phyloP scores from a whole-genome alignment of 2,797 vertebrate species.

The Alcedo atthis region DNA sequence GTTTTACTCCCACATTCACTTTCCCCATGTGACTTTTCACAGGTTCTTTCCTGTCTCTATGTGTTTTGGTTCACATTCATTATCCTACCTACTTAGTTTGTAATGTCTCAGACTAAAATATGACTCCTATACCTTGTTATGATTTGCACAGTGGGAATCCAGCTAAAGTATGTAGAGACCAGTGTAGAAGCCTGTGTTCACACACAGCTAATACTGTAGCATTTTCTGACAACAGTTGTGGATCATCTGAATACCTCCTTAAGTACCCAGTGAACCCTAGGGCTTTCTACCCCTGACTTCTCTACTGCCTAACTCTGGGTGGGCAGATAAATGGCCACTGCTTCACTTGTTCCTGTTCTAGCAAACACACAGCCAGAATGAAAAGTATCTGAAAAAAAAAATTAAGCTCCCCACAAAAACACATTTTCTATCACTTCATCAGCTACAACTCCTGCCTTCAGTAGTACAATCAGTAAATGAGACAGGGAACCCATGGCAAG shows the following conservation, averaged over 20 bases:
- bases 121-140: neutral
- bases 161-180: neutral
- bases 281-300: neutral
- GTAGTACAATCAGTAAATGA: neutral
- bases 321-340: neutral
- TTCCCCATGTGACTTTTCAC: neutral
- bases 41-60: neutral
- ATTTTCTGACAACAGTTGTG: neutral
- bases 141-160: neutral
- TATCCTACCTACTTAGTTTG: neutral
- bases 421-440: neutral
- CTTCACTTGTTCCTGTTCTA: neutral
- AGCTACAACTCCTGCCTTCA: neutral
- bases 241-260: neutral
- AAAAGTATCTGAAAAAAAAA: neutral
- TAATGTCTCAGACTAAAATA: neutral
- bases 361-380: neutral
- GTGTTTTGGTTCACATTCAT: neutral
- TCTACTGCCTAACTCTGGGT: too few relatives aligned
- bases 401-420: neutral
- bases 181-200: neutral
- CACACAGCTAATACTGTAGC: neutral
- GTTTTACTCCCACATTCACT: neutral
- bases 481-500: neutral
- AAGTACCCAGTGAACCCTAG: rapidly evolving